These are phyloP conservation scores for Beroe forskalii DNA, from an alignment of 37 sponge, comb jelly and placozoan genomes.

Conservation along the genomic window DNA sequence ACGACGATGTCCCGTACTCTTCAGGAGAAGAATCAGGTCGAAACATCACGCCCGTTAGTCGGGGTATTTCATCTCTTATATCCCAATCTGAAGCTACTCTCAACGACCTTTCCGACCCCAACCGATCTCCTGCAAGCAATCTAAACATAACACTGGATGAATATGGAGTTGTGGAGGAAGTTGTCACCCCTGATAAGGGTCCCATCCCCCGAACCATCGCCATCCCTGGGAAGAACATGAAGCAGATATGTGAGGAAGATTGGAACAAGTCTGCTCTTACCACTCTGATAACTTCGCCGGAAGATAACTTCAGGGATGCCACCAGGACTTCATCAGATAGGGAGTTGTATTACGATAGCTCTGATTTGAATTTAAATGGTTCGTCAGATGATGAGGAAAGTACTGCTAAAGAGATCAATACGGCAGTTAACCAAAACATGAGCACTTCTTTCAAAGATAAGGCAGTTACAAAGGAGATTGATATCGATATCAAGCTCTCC, in stretches of 20 bases:
- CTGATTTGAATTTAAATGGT: neutral
- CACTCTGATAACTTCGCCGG: neutral
- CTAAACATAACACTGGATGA: slow-evolving; percentile 26
- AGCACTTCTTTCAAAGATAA: neutral
- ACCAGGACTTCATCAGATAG: neutral
- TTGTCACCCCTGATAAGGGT: neutral
- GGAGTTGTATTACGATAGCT: slow-evolving; percentile 42
- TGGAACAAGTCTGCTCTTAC: neutral
- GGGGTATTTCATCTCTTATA: neutral
- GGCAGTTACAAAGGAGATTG: neutral
- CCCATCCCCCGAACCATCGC: neutral
- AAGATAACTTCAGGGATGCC: slow-evolving; percentile 9
- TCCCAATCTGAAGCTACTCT: neutral
- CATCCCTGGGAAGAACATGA: neutral
- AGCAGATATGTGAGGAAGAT: neutral
- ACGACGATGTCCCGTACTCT: neutral
- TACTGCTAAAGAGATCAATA: slow-evolving; percentile 9
- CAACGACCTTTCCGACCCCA: slow-evolving; percentile 30
- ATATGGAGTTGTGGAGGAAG: neutral
- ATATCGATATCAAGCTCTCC: neutral
- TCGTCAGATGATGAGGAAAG: neutral
- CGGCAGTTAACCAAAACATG: neutral
- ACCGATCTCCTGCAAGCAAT: slow-evolving; percentile 14
- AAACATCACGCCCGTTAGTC: neutral
- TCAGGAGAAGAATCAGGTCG: neutral